Evolutionary conservation across 2,888 invertebrate genomes (phyloP), one percentile per base, ranked within the genome.

Genomic region (Macropis europaea): DNA sequence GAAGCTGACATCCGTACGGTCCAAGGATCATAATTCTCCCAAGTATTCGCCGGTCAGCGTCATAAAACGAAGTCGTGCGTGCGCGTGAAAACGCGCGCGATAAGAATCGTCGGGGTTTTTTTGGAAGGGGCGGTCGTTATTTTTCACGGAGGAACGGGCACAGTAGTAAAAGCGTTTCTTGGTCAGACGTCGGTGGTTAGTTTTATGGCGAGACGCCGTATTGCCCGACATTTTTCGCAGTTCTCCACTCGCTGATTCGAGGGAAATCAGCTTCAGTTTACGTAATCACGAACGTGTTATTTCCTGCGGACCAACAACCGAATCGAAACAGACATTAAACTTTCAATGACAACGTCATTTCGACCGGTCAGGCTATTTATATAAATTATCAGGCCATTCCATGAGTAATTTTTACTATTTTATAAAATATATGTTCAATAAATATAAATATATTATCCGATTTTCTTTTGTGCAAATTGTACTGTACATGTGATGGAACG

Each of bases 81-180:
- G 45, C 43, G 32, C 43, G 57, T n/a, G 48, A 28, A 53, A 47
- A 68, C 5, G 45, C 13, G 45, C 13, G 34, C 24, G 13, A 50
- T 34, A 43, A 56, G 36, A 36, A 52, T 54, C 48, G 42, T 13
- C n/a, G 0, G 4, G 2, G 15, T 43, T 40, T 45, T 28, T 40
- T 30, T 11, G 34, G 38, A 69, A 52, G 17, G 26, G 66, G 26
- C 9, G 17, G 40, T 19, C 36, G 54, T 57, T 45, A 69, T 66
- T 56, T 71, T 68, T 45, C 52, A 9, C 24, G 6, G 38, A 17
- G 42, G 11, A 24, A 69, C 38, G n/a, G 45, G 4, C 28, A 15
- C 32, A 76, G 72, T 71, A 53, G 73, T 83, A 77, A 74, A 83
- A 73, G 75, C 73, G 67, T 82, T 76, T 50, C 66, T 66, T 59